Percentiles rank a stretch among this genome's conserved stretches.
phyloP scores from a whole-genome alignment of 2,888 invertebrate species.

The Eupelmus urozonus region DNA sequence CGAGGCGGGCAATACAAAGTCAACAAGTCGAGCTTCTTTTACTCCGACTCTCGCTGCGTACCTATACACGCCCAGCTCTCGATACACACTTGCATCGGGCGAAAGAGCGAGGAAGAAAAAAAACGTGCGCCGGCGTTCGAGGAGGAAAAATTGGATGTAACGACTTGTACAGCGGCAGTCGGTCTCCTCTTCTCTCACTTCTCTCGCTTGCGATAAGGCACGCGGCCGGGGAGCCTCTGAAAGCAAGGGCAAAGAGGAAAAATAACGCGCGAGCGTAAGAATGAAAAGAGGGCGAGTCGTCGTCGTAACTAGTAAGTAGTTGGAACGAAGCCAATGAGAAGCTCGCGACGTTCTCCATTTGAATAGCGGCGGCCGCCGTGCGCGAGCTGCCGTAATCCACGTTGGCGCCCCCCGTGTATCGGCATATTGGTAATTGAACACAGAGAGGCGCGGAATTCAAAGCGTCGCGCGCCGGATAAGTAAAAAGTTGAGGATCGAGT shows the following conservation, averaged over 20 bases:
- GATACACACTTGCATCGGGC: too few relatives aligned
- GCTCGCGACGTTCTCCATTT: conserved; percentile 34
- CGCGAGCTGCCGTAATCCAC: conserved; percentile 1
- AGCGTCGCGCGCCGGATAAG: neutral
- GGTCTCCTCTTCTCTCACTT: neutral
- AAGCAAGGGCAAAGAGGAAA: neutral
- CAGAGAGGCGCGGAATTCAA: conserved; percentile 22
- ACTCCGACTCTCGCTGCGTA: neutral
- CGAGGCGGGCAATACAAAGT: neutral
- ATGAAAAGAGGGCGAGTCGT: conserved; percentile 38
- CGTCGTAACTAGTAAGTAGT: conserved; percentile 28
- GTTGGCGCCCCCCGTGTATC: conserved; percentile 9
- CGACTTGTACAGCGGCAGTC: conserved; percentile 12
- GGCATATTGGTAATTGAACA: conserved; percentile 56
- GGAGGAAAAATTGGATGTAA: conserved; percentile 26
- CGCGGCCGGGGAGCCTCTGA: neutral
- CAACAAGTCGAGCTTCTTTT: conserved; percentile 28
- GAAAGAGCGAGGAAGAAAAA: neutral
- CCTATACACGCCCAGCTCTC: neutral
- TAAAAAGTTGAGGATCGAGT: neutral
- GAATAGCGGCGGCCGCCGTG: conserved; percentile 6
- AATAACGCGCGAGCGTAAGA: conserved; percentile 2
- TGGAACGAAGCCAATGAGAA: conserved; percentile 35
- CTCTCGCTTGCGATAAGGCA: conserved; percentile 17
- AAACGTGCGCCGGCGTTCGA: neutral